A percentile compares a stretch with the other conserved stretches of the same genome.
Conservation (phyloP, 2,888 invertebrate genomes). For the Eristalis tenax region DNA sequence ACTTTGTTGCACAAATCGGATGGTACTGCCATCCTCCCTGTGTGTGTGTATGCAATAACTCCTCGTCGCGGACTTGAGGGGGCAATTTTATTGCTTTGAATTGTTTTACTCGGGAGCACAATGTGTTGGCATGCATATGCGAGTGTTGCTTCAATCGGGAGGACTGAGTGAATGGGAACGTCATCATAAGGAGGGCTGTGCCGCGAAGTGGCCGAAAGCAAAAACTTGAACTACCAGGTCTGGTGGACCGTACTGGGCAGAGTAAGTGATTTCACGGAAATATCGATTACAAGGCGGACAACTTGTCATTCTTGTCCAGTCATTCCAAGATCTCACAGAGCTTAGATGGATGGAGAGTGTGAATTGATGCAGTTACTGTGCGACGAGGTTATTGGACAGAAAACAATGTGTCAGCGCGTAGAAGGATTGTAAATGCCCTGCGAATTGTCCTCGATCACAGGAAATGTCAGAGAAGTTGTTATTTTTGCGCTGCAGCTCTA, state of each 20-base stretch:
- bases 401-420: too few species aligned
- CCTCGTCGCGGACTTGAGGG: background rate
- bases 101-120: constrained; percentile 20
- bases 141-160: background rate
- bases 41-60: background rate
- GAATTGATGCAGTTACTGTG: background rate
- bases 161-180: background rate
- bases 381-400: background rate
- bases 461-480: too few species aligned
- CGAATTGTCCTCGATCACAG: too few species aligned
- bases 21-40: background rate
- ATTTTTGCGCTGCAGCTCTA: too few species aligned
- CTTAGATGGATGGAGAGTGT: background rate
- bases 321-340: background rate
- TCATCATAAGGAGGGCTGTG: constrained; percentile 12
- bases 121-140: constrained; percentile 21
- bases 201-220: background rate
- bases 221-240: background rate
- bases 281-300: background rate
- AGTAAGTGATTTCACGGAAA: background rate
- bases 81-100: constrained; percentile 27
- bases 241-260: background rate
- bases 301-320: background rate
- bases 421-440: too few species aligned
- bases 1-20: constrained; percentile 44